phyloP scores from a whole-genome alignment of 2,113 vertebrate species.

The Corythaixoides concolor region DNA sequence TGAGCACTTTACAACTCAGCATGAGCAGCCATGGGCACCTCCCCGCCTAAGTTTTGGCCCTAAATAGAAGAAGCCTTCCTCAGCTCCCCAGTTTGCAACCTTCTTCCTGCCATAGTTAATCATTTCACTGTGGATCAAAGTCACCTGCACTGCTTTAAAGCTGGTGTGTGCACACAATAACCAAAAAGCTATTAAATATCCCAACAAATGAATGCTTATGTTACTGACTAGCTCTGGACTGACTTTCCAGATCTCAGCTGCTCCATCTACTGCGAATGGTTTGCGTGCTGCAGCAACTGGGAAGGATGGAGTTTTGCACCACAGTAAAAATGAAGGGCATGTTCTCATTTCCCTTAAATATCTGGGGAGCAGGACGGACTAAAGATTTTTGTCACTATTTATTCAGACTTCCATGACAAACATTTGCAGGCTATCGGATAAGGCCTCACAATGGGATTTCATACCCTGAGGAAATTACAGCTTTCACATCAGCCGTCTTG shows the following conservation, averaged over 20 bases:
- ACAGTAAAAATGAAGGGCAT: not conserved
- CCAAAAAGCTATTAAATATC: not conserved
- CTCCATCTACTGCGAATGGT: not conserved
- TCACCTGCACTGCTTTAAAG: not conserved
- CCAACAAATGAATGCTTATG: not conserved
- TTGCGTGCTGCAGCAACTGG: not conserved
- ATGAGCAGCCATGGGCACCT: accelerated
- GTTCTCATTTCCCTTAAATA: not conserved
- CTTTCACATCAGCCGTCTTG: not conserved
- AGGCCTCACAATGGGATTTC: not conserved
- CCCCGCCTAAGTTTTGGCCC: not conserved
- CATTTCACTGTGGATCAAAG: not conserved
- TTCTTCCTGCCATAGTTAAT: not conserved
- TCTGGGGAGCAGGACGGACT: not conserved
- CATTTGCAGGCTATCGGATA: not conserved
- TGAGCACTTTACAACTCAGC: not conserved
- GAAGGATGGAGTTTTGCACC: not conserved
- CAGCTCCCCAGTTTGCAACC: not conserved
- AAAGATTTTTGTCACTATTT: not conserved
- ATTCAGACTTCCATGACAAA: not conserved
- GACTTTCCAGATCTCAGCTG: not conserved
- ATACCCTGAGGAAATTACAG: not conserved
- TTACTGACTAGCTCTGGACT: too few relatives aligned
- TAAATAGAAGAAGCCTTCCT: not conserved
- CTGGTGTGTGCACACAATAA: not conserved